Evolutionary conservation across 2,113 vertebrate species (phyloP).

Genomic region (Dicrurus megarhynchus): DNA sequence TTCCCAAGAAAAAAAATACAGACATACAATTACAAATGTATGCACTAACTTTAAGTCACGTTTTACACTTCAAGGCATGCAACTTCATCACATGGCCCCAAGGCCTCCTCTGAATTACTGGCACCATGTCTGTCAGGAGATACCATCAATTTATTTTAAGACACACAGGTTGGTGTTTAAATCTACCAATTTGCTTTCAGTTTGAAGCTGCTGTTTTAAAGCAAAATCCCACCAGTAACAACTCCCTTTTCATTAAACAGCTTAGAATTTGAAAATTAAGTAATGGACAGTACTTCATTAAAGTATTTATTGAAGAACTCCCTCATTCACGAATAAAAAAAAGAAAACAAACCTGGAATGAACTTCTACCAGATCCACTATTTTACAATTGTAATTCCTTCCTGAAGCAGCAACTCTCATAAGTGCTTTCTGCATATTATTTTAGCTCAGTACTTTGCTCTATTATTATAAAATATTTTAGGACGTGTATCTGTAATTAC

Average conservation of each 20-base stretch:
- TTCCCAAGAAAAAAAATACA: neutral
- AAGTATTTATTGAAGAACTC: neutral
- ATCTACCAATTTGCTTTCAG: neutral
- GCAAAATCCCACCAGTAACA: neutral
- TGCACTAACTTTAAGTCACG: neutral
- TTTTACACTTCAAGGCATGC: neutral
- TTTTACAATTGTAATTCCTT: neutral
- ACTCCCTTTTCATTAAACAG: neutral
- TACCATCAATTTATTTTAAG: neutral
- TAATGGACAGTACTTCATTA: neutral
- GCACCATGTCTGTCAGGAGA: neutral
- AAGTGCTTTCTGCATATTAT: neutral
- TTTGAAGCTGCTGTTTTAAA: neutral
- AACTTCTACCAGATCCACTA: neutral
- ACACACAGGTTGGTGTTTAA: neutral
- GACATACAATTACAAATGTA: neutral
- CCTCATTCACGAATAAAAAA: neutral
- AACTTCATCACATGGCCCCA: neutral
- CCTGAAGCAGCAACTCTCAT: neutral
- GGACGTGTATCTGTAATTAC: neutral
- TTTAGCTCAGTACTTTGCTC: neutral
- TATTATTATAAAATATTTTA: neutral
- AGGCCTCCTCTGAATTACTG: neutral
- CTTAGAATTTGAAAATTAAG: neutral
- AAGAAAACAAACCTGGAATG: neutral